Base-by-base conservation (phyloP, 2,888 invertebrate species). In the Tenthredo amoena region DNA sequence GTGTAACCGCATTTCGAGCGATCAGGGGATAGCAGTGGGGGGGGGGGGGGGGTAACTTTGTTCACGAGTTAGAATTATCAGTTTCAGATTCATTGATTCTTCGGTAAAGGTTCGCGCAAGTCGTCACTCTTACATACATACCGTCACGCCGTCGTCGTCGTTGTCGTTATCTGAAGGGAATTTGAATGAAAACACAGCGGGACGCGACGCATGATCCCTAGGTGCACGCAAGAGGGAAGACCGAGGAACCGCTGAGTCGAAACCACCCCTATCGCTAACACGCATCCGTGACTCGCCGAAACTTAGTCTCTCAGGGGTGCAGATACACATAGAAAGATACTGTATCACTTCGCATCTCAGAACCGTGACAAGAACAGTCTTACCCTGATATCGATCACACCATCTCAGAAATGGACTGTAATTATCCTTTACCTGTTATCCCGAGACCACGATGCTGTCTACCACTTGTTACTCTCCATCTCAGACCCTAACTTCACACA, bases 221-320 rank as follows among this genome's bases (percentile, higher is more conserved):
- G 31, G 31, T 55, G 77, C 47, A 77, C 74, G 31, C 43, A 43
- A 68, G 74, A 43, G 74, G 43, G 31, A 74, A 74, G 40, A 40
- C 43, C 40, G 72, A 43, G 77, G 47, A 31, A 50, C 55, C 50
- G 40, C 34, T 62, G 58, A 62, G 18, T 37, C 81, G 21, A 62
- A 58, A 40, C 81, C 81, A 81, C 81, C 40, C 58, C 50, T 81
- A 81, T 81, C 81, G 81, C 31, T 40, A n/a, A 58, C 81, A 81
- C 81, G 81, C 81, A 81, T 81, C 81, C 81, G 21, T 81, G 81
- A 81, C 81, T 81, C 81, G 58, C 34, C 62, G 62, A 47, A 81
- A 81, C 62, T 58, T 74, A 31, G 72, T 74, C 43, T 74, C 72
- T n/a, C n/a, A 15, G 71, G 72, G 40, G 43, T 18, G 18, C 12